phyloP scores from a whole-genome alignment of 2,888 invertebrate species.

The Drosophila quasianomalipes region DNA sequence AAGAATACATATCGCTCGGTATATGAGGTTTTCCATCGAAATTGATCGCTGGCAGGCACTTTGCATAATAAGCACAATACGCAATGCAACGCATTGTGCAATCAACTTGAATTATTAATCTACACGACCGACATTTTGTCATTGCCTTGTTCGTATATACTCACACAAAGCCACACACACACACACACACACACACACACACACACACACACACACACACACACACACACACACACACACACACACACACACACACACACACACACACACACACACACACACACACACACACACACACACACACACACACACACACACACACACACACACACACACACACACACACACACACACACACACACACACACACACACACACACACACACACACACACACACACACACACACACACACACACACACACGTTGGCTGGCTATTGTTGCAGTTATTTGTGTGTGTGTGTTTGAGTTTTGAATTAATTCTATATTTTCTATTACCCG shows the following conservation, averaged over 20 bases:
- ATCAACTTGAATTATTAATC: constrained; percentile 78
- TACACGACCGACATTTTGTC: constrained; percentile 53
- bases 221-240: constrained; percentile 28
- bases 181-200: constrained; percentile 29
- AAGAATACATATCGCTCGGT: not conserved
- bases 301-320: constrained; percentile 28
- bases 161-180: constrained; percentile 24
- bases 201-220: constrained; percentile 27
- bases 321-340: constrained; percentile 33
- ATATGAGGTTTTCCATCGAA: constrained; percentile 4
- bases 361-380: constrained; percentile 31
- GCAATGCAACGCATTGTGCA: constrained; percentile 63
- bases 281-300: constrained; percentile 30
- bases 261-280: constrained; percentile 28
- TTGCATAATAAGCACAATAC: constrained; percentile 52
- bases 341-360: constrained; percentile 30
- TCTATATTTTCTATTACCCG: constrained; percentile 56
- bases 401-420: constrained; percentile 33
- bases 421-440: constrained; percentile 23
- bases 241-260: constrained; percentile 29
- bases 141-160: constrained; percentile 13
- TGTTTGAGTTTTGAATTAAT: constrained; percentile 44
- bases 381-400: constrained; percentile 30
- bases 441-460: constrained; percentile 41
- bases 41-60: constrained; percentile 13